Evolutionary conservation across 2,888 invertebrate species (phyloP), one percentile per base, ranked within the genome.

Genomic region (Nezara viridula): DNA sequence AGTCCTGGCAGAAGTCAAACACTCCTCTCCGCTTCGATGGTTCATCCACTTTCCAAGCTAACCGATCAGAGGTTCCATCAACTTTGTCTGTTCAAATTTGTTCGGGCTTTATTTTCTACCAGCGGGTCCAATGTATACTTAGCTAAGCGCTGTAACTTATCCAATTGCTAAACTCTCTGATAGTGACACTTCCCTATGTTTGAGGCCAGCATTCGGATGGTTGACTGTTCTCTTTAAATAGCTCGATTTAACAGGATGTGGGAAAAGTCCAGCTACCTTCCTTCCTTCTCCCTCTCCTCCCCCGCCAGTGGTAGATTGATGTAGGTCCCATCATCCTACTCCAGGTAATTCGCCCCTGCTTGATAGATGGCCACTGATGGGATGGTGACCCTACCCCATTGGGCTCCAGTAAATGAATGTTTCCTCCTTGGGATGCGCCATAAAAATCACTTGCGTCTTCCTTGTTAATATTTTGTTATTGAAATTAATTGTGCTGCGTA

Each of bases 31-130:
- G 32, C 27, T 12, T 32, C 14, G 32, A 73, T 81, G n/a, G 4
- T 40, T 77, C 77, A 81, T n/a, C 24, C 81, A 21, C 14, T 3
- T 1, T 40, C 44, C 24, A 40, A 14, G 3, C 81, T 19, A 81
- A 81, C 81, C 44, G 81, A 81, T 81, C n/a, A 47, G 44, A 24
- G 81, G 44, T 44, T 81, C 44, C 81, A 81, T 81, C n/a, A 81
- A 81, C 44, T 81, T 44, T 81, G 12, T 44, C 44, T 81, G n/a
- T 81, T 81, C 81, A 47, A 73, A 73, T 73, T 73, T 73, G 66
- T 73, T 73, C 66, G 66, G 66, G 66, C 66, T 37, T 37, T 37
- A 73, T 73, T 73, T 73, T 73, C 66, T 73, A 73, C 32, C 66
- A 73, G 37, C 66, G 32, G 66, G 21, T 2, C 37, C 37, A 19